phyloP scores from a whole-genome alignment of 2,113 vertebrate genomes.

The Odontophorus gujanensis region DNA sequence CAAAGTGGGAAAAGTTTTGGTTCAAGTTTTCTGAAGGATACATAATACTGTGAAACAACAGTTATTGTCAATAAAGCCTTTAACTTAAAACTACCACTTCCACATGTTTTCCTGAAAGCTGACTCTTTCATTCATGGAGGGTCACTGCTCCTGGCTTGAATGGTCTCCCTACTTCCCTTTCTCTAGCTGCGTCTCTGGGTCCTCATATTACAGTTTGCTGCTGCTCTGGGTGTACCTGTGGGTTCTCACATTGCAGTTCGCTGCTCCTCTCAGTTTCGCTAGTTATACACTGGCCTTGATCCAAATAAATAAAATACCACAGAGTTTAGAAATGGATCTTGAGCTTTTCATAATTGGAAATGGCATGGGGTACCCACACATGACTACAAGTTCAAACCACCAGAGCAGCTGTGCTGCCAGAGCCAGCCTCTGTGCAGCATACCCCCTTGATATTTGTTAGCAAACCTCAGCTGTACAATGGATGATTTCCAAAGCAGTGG shows the following conservation, averaged over 20 bases:
- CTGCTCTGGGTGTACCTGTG: background rate
- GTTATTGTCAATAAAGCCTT: background rate
- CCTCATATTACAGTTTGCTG: background rate
- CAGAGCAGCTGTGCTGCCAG: background rate
- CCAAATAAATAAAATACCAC: background rate
- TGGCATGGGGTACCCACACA: accelerated
- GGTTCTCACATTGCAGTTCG: background rate
- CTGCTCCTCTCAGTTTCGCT: background rate
- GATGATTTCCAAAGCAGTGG: background rate
- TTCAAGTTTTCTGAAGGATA: background rate
- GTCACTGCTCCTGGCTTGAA: background rate
- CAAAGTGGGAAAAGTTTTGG: background rate
- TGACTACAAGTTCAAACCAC: accelerated
- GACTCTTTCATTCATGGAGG: background rate
- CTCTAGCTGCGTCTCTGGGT: background rate
- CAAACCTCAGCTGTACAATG: background rate
- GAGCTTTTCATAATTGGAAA: background rate
- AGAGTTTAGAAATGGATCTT: background rate
- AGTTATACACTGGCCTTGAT: accelerated
- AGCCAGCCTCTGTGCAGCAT: background rate
- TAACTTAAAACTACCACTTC: background rate
- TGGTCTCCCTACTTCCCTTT: background rate
- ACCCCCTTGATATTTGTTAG: background rate
- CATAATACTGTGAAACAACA: background rate
- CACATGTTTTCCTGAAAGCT: background rate